Evolutionary conservation across 2,797 vertebrate genomes (phyloP).

Genomic region (Mormyrops attenuatus): DNA sequence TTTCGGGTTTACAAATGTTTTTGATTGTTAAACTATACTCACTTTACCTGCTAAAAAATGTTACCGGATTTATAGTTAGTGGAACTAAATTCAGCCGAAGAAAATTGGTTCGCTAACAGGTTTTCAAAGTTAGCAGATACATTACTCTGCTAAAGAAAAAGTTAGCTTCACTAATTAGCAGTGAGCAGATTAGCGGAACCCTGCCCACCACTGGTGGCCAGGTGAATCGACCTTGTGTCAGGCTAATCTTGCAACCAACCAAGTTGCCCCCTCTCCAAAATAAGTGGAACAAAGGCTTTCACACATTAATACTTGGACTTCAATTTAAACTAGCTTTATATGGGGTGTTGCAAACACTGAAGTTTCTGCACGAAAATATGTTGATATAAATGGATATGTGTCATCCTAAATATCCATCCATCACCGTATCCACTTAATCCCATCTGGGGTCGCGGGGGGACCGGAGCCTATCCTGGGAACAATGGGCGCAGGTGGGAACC

Average conservation of each 20-base stretch:
- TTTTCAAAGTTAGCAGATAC: background rate
- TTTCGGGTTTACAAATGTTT: no score
- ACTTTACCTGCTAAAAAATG: background rate
- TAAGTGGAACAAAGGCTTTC: background rate
- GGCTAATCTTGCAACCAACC: background rate
- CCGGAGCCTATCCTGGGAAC: no score
- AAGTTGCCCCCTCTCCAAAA: background rate
- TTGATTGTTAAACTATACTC: background rate
- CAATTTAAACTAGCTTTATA: background rate
- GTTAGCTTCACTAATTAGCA: background rate
- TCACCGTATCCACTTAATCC: no score
- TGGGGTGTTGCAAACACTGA: background rate
- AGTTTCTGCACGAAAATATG: background rate
- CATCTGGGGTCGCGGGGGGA: no score
- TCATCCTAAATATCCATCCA: background rate
- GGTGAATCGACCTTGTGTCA: background rate
- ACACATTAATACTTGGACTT: background rate
- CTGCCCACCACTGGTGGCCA: background rate
- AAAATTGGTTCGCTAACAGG: background rate
- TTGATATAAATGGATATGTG: background rate
- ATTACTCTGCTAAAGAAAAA: background rate
- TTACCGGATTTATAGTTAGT: background rate
- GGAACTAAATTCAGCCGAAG: background rate
- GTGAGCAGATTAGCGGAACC: background rate
- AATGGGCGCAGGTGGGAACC: no score